Percentiles rank a stretch among this genome's conserved stretches.
phyloP scores from a whole-genome alignment of 2,888 invertebrate genomes.

The Pterostichus madidus region DNA sequence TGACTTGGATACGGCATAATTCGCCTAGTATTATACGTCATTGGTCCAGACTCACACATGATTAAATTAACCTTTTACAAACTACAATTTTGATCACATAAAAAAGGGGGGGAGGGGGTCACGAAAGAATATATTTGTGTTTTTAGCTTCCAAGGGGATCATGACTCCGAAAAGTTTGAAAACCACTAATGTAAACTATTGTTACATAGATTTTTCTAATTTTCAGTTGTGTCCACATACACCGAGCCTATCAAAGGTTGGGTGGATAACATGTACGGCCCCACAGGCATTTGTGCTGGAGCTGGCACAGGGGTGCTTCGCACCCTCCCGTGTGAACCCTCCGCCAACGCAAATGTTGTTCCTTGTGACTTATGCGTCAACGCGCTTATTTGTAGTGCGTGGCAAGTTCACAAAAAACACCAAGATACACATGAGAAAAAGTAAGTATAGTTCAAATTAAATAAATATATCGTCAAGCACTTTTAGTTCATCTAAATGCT shows the following conservation, averaged over 20 bases:
- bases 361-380: slow-evolving; percentile 91
- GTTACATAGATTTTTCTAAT: neutral
- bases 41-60: too few species aligned
- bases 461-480: too few species aligned
- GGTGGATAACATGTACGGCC: slow-evolving; percentile 95
- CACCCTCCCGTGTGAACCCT: slow-evolving; percentile 85
- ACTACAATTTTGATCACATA: too few species aligned
- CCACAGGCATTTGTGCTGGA: slow-evolving; percentile 87
- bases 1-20: too few species aligned
- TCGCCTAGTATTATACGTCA: too few species aligned
- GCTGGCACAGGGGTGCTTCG: slow-evolving; percentile 87
- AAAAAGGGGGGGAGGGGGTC: too few species aligned
- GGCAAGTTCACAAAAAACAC: slow-evolving; percentile 80
- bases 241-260: slow-evolving; percentile 89
- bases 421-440: slow-evolving; percentile 6
- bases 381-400: slow-evolving; percentile 88
- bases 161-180: too few species aligned
- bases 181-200: too few species aligned
- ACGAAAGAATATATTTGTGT: too few species aligned
- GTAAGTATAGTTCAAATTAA: slow-evolving; percentile 9
- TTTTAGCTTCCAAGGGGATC: too few species aligned
- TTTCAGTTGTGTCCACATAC: slow-evolving; percentile 83
- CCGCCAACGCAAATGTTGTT: slow-evolving; percentile 86
- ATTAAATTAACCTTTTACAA: too few species aligned
- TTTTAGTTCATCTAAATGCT: too few species aligned